A percentile compares a stretch with the other conserved stretches of the same genome.
phyloP scores from a whole-genome alignment of 2,888 invertebrate genomes.

The Lasioglossum oenotherae region DNA sequence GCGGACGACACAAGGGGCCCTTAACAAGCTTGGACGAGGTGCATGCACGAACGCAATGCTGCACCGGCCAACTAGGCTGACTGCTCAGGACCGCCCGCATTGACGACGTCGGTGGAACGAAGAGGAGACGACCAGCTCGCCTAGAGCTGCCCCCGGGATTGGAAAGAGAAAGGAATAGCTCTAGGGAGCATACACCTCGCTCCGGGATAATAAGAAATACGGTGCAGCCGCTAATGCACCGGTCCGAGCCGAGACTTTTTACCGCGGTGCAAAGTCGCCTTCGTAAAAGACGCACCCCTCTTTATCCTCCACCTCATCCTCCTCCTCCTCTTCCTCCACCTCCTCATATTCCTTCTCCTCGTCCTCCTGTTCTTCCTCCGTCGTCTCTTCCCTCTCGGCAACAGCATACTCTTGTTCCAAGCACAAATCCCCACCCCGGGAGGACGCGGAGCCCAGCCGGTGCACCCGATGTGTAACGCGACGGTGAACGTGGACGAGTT shows the following conservation, averaged over 20 bases:
- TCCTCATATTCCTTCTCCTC: background rate
- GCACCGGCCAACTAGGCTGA: constrained; percentile 69
- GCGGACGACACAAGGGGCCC: constrained; percentile 69
- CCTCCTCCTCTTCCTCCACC: background rate
- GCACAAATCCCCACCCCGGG: constrained; percentile 29
- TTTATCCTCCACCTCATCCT: constrained; percentile 18
- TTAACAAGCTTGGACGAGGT: constrained; percentile 72
- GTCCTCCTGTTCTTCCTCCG: background rate
- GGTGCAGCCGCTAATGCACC: constrained; percentile 64
- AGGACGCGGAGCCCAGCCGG: background rate
- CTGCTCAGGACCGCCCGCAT: constrained; percentile 71
- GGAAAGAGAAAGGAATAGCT: constrained; percentile 22
- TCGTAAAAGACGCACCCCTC: constrained; percentile 47
- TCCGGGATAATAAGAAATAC: constrained; percentile 69
- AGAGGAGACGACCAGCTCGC: background rate
- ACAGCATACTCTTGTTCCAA: constrained; percentile 7
- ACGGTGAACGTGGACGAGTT: constrained; percentile 34
- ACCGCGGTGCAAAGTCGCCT: constrained; percentile 41
- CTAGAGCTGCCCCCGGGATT: background rate
- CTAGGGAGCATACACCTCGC: constrained; percentile 51
- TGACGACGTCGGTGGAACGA: constrained; percentile 57
- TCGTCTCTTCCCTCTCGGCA: background rate
- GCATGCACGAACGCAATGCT: constrained; percentile 67
- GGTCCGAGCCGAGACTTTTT: constrained; percentile 55
- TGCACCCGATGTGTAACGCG: constrained; percentile 37